Evolutionary conservation across 2,797 vertebrate genomes (phyloP), one percentile per base, ranked within the genome.

Genomic region (Falco berigora): DNA sequence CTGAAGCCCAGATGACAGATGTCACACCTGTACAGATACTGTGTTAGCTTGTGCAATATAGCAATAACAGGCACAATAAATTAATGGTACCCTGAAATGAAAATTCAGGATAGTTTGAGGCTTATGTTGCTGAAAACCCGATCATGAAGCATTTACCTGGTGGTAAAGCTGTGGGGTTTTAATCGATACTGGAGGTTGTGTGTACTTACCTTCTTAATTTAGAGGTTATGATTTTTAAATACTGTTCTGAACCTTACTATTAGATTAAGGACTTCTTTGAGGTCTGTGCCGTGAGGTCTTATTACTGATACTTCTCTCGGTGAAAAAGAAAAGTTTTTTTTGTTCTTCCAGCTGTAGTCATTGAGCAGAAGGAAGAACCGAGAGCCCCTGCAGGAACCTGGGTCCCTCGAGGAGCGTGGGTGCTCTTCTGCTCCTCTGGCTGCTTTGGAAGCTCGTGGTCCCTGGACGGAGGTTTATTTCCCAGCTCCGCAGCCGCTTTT

Each of bases 31-130:
- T 20, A 75, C 94, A 91, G 86, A 63, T 52, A 72, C 20, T 68
- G 63, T 14, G 3, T 40, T 27, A 28, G 38, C 49, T 91, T 84
- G 88, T 90, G 32, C 72, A 59, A 76, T 10, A 40, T 30, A 62
- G 76, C 86, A 63, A 24, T 36, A 81, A 64, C 52, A 27, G 83
- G 91, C 32, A 4, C 49, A 34, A 90, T 91, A 91, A 93, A 94
- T 95, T 88, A 93, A 50, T 2, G 3, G 69, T 73, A 67, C 78
- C 80, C 92, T 92, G 85, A 94, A 96, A 97, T 95, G 82, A 95
- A 95, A 78, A 66, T 92, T 95, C 44, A 17, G 84, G 91, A 94
- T 38, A 90, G 77, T 79, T 68, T 53, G 30, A 52, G 47, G 82
- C 74, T 96, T 49, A 50, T 12, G 46, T 90, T 83, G 64, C 90